Conservation (phyloP, 2,113 vertebrate species). For the Prionailurus bengalensis region DNA sequence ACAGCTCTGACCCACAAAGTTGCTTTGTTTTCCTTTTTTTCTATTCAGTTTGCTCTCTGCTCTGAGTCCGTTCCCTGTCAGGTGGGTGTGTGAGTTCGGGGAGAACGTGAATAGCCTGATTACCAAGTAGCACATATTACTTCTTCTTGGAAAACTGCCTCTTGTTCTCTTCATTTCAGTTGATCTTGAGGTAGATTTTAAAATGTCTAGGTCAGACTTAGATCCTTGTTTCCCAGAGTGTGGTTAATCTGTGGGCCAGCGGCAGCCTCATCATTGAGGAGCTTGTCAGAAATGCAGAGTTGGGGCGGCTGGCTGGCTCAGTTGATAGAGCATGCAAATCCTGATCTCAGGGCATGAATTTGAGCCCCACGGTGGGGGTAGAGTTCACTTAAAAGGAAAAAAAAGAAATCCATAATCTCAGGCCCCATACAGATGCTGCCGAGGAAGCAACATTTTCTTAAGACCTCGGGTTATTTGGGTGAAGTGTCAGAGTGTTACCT, state of each 20-base stretch:
- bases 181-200: neutral
- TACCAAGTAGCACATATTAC: neutral
- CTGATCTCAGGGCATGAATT: neutral
- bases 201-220: neutral
- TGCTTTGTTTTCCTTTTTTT: conserved; percentile 2
- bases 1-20: neutral
- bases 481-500: fast-evolving
- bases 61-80: neutral
- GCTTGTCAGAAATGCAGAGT: neutral
- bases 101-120: neutral
- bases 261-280: too few relatives aligned
- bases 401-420: neutral
- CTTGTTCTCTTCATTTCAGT: neutral
- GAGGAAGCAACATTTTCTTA: neutral
- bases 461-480: neutral
- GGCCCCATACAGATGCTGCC: neutral
- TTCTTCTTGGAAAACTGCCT: neutral
- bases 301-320: too few relatives aligned
- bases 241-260: fast-evolving
- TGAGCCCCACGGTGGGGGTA: neutral
- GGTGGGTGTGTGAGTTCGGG: neutral
- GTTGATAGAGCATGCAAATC: neutral
- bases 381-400: neutral
- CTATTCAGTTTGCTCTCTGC: neutral
- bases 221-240: neutral